phyloP scores from a whole-genome alignment of 2,113 vertebrate genomes.

The Phyllostomus discolor region DNA sequence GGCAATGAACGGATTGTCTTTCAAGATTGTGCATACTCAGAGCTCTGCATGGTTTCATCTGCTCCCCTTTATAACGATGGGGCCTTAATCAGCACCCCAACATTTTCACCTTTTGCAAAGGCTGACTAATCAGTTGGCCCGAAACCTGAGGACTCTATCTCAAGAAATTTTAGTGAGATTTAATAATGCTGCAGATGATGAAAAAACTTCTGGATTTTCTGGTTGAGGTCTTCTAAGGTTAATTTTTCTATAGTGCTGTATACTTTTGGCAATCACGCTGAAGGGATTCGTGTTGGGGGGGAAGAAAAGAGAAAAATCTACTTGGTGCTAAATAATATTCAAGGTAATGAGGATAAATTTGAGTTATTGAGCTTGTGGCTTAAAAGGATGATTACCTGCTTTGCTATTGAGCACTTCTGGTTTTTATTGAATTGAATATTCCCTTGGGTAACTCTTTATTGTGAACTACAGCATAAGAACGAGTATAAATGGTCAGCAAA shows the following conservation, averaged over 20 bases:
- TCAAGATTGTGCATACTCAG: neutral
- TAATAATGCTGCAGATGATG: neutral
- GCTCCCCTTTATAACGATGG: neutral
- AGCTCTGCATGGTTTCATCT: neutral
- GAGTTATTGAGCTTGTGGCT: neutral
- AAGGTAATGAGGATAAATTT: neutral
- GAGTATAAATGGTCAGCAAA: neutral
- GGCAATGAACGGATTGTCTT: neutral
- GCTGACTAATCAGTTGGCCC: neutral
- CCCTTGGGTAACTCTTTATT: neutral
- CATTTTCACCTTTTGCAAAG: neutral
- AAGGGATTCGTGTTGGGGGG: neutral
- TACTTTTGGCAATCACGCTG: neutral
- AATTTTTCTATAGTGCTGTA: neutral
- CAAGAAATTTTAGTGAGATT: neutral
- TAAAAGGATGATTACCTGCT: neutral
- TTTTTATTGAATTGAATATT: neutral
- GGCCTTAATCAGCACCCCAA: neutral
- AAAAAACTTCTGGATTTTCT: neutral
- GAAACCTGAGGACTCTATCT: neutral
- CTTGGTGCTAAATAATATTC: neutral
- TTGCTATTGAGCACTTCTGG: neutral
- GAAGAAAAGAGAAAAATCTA: neutral
- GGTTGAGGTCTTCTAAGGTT: neutral
- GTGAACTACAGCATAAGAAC: neutral